Base-by-base conservation (phyloP, 2,888 invertebrate genomes). In the Formica aserva region DNA sequence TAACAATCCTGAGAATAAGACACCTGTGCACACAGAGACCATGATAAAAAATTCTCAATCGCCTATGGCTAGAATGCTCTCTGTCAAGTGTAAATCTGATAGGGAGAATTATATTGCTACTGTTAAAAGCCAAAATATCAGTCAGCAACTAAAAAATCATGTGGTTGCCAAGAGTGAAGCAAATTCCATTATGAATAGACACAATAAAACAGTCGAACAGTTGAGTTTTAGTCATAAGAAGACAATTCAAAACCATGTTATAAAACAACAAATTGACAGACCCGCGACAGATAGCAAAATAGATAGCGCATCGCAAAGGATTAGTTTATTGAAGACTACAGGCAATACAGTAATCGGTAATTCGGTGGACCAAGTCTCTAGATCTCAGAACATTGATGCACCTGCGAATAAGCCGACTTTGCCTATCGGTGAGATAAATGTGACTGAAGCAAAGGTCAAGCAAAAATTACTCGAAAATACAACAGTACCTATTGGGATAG, bases 371-470 rank as follows among this genome's bases (percentile, higher is more conserved):
- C 90, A 90, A 86, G 86, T 87, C 48, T 57, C 87, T 60, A 89
- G 90, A 85, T 78, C 90, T 29, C 90, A 90, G 80, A 88, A 29
- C 74, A 72, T 87, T 35, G 91, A 90, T 29, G 38, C 87, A 76
- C 29, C 65, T 5, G 38, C 84, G 57, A 90, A 71, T 48, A 94
- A 94, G 67, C 88, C 92, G 15, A 86, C 86, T 87, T 92, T 94
- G 87, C 95, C 94, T 84, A 95, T 94, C 86, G 95, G 95, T 69
- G 95, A 95, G 88, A 95, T 94, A 88, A 95, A 94, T 83, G 93
- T 95, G 66, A 94, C 94, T 0, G 96, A 96, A 91, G 96, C 96
- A 48, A 96, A 96, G 91, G 95, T 96, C 76, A 96, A 96, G 89
- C 96, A 96, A 90, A 95, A 96, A 84, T 92, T 96, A 65, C 92